A percentile compares a stretch with the other conserved stretches of the same genome.
These are phyloP conservation scores for Collichthys lucidus DNA, from an alignment of 2,113 vertebrate species.

Conservation along the genomic window DNA sequence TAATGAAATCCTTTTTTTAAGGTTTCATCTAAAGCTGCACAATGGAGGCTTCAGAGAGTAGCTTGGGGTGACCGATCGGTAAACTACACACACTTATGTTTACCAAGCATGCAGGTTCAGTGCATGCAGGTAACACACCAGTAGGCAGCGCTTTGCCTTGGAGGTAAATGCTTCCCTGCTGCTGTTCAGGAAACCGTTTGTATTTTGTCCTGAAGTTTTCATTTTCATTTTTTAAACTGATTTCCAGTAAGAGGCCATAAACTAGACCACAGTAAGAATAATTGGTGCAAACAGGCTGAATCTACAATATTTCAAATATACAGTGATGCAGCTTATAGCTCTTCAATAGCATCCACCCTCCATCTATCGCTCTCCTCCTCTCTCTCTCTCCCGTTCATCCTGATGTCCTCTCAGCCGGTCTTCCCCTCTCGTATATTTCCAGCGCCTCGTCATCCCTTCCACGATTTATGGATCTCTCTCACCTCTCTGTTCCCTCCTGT, in stretches of 20 bases:
- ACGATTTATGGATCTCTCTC: conserved; percentile 63
- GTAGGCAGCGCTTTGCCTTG: not conserved
- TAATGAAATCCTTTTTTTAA: not conserved
- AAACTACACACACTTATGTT: not conserved
- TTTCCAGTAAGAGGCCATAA: conserved; percentile 5
- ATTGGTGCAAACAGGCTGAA: conserved; percentile 43
- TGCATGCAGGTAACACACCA: not conserved
- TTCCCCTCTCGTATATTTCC: conserved; percentile 66
- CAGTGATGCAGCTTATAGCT: conserved; percentile 33
- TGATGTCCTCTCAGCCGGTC: conserved; percentile 26
- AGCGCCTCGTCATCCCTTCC: conserved; percentile 47
- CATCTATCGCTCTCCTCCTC: not conserved
- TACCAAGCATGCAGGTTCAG: not conserved
- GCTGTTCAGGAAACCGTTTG: conserved; percentile 23
- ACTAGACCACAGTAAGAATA: conserved; percentile 24
- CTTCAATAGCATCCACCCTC: conserved; percentile 18
- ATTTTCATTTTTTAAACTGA: not conserved
- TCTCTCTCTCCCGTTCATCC: conserved; percentile 31
- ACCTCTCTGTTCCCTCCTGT: conserved; percentile 27
- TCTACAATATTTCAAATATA: conserved; percentile 41
- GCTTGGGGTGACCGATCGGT: not conserved
- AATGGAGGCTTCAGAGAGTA: not conserved
- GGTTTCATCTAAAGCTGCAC: conserved; percentile 7
- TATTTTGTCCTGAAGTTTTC: not conserved
- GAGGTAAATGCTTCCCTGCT: not conserved